Evolutionary conservation across 30 jellyfish, hydroid and myxozoan species (phyloP), one percentile per base, ranked within the genome.

Genomic region (Pseudorhiza aurosa): DNA sequence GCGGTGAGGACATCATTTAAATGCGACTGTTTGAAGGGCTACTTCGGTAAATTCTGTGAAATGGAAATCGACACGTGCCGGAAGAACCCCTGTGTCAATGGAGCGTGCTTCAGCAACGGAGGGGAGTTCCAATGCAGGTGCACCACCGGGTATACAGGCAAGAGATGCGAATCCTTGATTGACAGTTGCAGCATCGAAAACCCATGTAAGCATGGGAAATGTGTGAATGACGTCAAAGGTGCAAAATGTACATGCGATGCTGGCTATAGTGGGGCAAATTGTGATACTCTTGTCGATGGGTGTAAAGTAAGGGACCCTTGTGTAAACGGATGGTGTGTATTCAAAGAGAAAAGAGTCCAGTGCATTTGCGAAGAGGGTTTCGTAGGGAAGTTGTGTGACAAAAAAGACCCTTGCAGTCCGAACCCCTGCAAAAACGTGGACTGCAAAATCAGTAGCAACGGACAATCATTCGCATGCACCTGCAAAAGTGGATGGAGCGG

Each of bases 121-220:
- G 88, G 84, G 44, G 81, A 76, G 32, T 82, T 73, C 57, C 24
- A 33, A n/a, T 87, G 96, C 43, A 39, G 8, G 33, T 87, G 96
- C 56, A 3, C 69, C 18, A 37, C 87, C 12, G 88, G 92, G 1
- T 87, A 76, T 51, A 59, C 77, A 18, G 96, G 96, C 6, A 19
- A 0, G 1, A 24, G 70, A 30, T 87, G 96, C 69, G 88, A 76
- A 17, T 36, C 75, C 31, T 12, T 43, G 28, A 58, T 77, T 24
- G 92, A 77, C 58, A 30, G 60, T 21, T 87, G 96, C 55, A 26
- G 58, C 17, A 19, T 70, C 45, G 21, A 37, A 9, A 63, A 62
- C 84, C 96, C 96, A 1, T 87, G 96, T 46, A 58, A 30, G 25
- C 51, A 72, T 40, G 95, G 95, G 9, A 71, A 31, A 33, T 87